Percentiles rank a stretch among this genome's conserved stretches.
Evolutionary conservation across 2,113 vertebrate species (phyloP).

Genomic region (Sphyrna mokarran): DNA sequence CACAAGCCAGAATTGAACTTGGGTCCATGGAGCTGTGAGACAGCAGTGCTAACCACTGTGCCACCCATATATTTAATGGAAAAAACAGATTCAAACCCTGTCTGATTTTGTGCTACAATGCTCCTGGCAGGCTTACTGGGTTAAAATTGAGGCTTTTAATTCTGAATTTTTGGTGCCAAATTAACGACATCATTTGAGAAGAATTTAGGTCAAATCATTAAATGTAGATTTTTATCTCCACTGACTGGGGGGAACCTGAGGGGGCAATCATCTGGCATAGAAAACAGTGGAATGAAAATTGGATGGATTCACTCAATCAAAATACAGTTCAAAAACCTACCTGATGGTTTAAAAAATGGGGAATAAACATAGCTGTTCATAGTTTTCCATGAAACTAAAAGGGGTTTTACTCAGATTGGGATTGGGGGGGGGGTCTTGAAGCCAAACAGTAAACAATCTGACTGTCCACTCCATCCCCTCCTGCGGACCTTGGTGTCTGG

Average conservation of each 20-base stretch:
- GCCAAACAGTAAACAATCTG: not conserved
- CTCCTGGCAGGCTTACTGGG: not conserved
- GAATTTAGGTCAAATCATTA: not conserved
- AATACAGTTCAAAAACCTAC: not conserved
- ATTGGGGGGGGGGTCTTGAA: not conserved
- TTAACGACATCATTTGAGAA: not conserved
- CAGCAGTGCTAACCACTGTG: no score
- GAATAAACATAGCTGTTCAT: not conserved
- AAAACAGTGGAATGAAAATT: not conserved
- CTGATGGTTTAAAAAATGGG: not conserved
- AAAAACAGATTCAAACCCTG: not conserved
- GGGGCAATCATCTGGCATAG: not conserved
- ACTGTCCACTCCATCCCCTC: not conserved
- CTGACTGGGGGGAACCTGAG: not conserved
- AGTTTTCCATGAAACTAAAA: not conserved
- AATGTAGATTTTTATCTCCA: not conserved
- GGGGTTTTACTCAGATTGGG: not conserved
- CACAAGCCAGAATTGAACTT: no score
- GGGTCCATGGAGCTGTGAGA: no score
- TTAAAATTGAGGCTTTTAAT: not conserved
- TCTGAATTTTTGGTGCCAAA: not conserved
- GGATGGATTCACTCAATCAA: not conserved
- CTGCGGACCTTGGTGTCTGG: not conserved
- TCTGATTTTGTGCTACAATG: not conserved
- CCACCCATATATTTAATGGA: no score